Base-by-base conservation (phyloP, 1,140 invertebrate genomes). In the Chelonus insularis region DNA sequence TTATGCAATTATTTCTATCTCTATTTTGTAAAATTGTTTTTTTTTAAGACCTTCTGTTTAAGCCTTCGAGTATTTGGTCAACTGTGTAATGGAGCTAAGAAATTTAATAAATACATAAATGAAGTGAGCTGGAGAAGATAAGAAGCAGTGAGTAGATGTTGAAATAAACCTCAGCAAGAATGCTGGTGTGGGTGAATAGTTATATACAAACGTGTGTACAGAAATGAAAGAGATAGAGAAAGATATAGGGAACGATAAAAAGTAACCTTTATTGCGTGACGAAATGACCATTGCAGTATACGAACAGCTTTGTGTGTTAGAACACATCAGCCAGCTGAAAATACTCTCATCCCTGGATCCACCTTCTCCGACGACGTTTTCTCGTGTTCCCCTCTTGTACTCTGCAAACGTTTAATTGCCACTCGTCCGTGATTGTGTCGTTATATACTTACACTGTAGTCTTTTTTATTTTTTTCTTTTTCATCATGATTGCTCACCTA, bases 261-360 rank as follows among this genome's bases (percentile, higher is more conserved):
- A 70, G 64, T 59, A 72, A 72, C 68, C 70, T 73, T 73, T 73
- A 73, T 66, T 71, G 66, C 64, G 65, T 69, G 69, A 69, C 70
- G 70, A 62, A 73, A 73, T 73, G 72, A 72, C 70, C 65, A 61
- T 60, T 29, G 25, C 25, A 29, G 25, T 60, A 68, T 71, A 61
- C 64, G 58, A 2, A 47, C 11, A 9, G 47, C 64, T 29, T 29
- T 29, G 25, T 29, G 25, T 29, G 58, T 60, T 66, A 64, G 66
- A 66, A 52, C 64, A 58, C 51, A 23, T 45, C 12, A 14, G 36
- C 52, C 57, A 43, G 18, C 32, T 21, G 18, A 9, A 32, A 11
- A 50, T 23, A 50, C 18, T 34, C 48, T 14, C 16, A 20, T 4
- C n/a, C 43, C 52, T 7, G 7, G 3, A 29, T 29, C 25, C 25